Evolutionary conservation across 1,140 invertebrate species (phyloP).

Genomic region (Drosophila murphyi): DNA sequence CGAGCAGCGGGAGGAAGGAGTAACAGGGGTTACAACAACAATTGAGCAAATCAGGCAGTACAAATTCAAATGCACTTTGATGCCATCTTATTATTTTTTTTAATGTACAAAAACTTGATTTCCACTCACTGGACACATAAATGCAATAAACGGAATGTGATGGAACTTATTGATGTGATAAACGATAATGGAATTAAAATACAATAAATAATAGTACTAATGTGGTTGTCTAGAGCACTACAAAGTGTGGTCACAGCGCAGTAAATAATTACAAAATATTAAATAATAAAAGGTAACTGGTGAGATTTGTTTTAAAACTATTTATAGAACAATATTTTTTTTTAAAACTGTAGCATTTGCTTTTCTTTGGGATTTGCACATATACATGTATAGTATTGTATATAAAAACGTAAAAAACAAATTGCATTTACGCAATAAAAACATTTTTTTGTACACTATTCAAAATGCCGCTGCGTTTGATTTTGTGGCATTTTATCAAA

Average conservation of each 20-base stretch:
- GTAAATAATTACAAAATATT: conserved; percentile 17
- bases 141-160: conserved; percentile 35
- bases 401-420: conserved; percentile 79
- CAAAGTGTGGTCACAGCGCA: conserved; percentile 43
- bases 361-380: conserved; percentile 42
- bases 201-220: conserved; percentile 17
- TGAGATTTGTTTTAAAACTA: conserved; percentile 48
- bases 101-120: conserved; percentile 44
- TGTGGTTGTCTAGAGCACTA: conserved; percentile 69
- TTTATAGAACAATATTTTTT: conserved; percentile 24
- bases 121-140: conserved; percentile 64
- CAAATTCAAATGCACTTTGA: conserved; percentile 12
- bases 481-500: conserved; percentile 51
- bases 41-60: conserved; percentile 24
- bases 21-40: conserved; percentile 41
- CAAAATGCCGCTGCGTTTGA: conserved; percentile 44
- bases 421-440: conserved; percentile 84
- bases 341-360: conserved; percentile 34
- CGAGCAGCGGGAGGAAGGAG: conserved; percentile 18
- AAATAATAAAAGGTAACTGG: conserved; percentile 46
- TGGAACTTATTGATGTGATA: neutral
- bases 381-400: conserved; percentile 20
- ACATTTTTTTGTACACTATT: conserved; percentile 57
- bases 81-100: neutral
- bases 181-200: neutral